These are phyloP conservation scores for Capromys pilorides DNA, from an alignment of 2,797 vertebrate genomes.

Conservation along the genomic window DNA sequence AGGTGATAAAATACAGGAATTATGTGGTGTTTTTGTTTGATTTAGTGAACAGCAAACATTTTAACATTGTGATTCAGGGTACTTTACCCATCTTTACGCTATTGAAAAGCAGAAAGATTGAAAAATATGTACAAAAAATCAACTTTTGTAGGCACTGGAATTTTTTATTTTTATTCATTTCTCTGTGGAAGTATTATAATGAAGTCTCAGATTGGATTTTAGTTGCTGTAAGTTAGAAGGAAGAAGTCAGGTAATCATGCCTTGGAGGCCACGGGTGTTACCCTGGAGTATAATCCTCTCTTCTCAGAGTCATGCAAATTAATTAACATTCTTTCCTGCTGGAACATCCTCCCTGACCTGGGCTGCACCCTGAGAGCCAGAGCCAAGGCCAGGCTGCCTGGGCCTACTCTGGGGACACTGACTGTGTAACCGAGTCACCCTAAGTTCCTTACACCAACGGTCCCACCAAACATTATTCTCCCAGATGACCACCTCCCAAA, in stretches of 20 bases:
- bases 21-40: background rate
- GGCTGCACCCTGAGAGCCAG: background rate
- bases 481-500: background rate
- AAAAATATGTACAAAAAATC: background rate
- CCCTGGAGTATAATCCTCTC: background rate
- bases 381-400: background rate
- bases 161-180: constrained; percentile 16
- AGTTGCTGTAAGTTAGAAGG: background rate
- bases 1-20: background rate
- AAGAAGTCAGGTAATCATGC: background rate
- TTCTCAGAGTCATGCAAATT: background rate
- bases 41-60: background rate
- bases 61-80: background rate
- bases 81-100: background rate
- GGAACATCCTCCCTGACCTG: background rate
- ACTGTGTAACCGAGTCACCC: background rate
- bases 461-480: background rate
- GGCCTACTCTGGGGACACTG: background rate
- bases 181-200: background rate
- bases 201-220: background rate
- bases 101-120: background rate
- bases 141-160: background rate
- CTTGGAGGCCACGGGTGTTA: background rate
- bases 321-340: background rate
- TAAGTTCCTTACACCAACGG: background rate